Evolutionary conservation across 1,140 invertebrate genomes (phyloP).

Genomic region (Saccostrea echinata): DNA sequence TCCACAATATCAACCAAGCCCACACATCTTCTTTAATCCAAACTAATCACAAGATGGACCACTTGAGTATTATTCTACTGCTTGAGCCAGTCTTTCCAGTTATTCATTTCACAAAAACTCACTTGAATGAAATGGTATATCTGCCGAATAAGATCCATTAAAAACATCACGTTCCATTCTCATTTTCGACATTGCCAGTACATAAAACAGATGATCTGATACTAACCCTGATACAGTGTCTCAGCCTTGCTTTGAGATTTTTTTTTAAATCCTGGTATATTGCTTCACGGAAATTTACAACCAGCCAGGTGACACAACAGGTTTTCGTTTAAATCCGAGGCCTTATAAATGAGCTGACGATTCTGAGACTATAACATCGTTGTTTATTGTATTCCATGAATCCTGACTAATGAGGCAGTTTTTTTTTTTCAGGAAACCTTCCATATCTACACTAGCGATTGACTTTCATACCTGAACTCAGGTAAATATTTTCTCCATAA

Average conservation of each 20-base stretch:
- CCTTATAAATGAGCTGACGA: not conserved
- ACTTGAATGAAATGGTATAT: not conserved
- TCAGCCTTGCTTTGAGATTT: not conserved
- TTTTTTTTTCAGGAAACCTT: conserved; percentile 17
- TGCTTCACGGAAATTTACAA: not conserved
- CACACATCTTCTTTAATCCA: not conserved
- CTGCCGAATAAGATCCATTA: too few species aligned
- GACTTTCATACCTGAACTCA: conserved; percentile 24
- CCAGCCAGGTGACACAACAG: not conserved
- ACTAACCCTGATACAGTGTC: not conserved
- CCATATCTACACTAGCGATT: conserved; percentile 28
- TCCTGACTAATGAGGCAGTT: not conserved
- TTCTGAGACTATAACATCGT: not conserved
- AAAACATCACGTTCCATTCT: too few species aligned
- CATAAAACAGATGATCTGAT: not conserved
- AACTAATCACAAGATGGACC: not conserved
- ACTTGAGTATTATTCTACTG: not conserved
- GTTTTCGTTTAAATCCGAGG: not conserved
- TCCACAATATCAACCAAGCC: not conserved
- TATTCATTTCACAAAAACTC: not conserved
- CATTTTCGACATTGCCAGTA: not conserved
- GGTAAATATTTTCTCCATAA: conserved; percentile 25
- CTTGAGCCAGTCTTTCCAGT: not conserved
- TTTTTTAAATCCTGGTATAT: not conserved
- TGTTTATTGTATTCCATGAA: conserved; percentile 23